Evolutionary conservation across 2,113 vertebrate genomes (phyloP).

Genomic region (Albula glossodonta): DNA sequence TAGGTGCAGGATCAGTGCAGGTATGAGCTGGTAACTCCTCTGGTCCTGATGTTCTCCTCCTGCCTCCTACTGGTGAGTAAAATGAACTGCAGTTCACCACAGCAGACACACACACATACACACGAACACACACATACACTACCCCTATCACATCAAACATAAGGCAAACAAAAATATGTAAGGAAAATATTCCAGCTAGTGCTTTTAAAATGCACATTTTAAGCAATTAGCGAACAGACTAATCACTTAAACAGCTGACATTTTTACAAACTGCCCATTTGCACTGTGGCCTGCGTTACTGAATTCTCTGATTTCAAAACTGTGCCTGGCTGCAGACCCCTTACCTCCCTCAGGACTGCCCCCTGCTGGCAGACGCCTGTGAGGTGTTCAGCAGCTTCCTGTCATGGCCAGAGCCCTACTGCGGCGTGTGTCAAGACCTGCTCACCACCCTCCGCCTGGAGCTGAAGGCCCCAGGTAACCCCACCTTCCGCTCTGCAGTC

Average conservation of each 20-base stretch:
- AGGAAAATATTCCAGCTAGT: too few relatives aligned
- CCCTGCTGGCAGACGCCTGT: conserved; percentile 79
- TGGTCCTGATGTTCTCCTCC: conserved; percentile 89
- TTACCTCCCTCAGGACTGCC: conserved; percentile 74
- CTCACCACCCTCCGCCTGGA: conserved; percentile 86
- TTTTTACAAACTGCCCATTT: not conserved
- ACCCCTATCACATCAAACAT: too few relatives aligned
- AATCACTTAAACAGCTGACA: too few relatives aligned
- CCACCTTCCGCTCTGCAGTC: not conserved
- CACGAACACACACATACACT: too few relatives aligned
- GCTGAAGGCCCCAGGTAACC: conserved; percentile 84
- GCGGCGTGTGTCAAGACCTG: conserved; percentile 79
- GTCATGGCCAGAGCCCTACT: conserved; percentile 91
- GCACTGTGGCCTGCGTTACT: not conserved
- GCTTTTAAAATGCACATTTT: too few relatives aligned
- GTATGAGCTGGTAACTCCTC: conserved; percentile 85
- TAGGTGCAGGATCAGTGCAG: conserved; percentile 88
- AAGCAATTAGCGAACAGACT: too few relatives aligned
- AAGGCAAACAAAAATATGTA: too few relatives aligned
- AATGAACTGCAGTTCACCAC: not conserved
- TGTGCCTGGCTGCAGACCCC: conserved; percentile 76
- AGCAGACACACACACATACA: not conserved
- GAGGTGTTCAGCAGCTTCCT: conserved; percentile 82
- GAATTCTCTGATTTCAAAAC: not conserved
- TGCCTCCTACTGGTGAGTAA: conserved; percentile 83